These are phyloP conservation scores for Parauchenoglanis punctatus DNA, from an alignment of 2,797 vertebrate species.

Conservation along the genomic window DNA sequence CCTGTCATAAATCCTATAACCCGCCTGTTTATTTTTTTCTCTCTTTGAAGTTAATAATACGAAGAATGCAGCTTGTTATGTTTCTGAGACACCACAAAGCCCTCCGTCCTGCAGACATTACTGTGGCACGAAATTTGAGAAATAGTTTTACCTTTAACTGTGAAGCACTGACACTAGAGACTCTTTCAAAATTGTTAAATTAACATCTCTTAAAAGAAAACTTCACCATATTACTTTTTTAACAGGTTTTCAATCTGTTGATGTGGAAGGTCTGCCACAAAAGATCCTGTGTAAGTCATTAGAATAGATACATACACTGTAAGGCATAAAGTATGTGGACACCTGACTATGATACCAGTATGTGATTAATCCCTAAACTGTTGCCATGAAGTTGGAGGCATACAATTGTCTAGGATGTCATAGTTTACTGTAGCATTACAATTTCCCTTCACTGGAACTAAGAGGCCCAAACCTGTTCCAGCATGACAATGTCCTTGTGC, in stretches of 20 bases:
- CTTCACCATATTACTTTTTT: neutral
- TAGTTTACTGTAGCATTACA: too few species aligned
- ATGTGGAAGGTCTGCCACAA: neutral
- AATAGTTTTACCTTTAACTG: neutral
- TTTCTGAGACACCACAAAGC: constrained; percentile 5
- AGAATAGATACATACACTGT: constrained; percentile 14
- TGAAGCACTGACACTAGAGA: neutral
- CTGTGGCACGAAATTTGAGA: neutral
- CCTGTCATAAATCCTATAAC: neutral
- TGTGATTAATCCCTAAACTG: too few species aligned
- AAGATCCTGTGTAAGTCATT: neutral
- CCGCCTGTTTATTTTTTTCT: neutral
- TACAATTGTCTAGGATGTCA: too few species aligned
- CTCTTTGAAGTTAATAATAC: neutral
- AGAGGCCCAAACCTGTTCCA: too few species aligned
- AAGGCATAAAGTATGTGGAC: too few species aligned
- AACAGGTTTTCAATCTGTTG: neutral
- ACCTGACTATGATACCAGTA: too few species aligned
- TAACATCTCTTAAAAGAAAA: neutral
- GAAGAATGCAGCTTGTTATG: constrained; percentile 10
- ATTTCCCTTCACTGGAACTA: too few species aligned
- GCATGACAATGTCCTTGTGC: too few species aligned
- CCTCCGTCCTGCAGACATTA: neutral
- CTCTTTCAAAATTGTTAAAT: constrained; percentile 4
- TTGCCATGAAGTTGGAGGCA: too few species aligned